phyloP scores from a whole-genome alignment of 1,140 invertebrate genomes.

The Drosophila insularis region DNA sequence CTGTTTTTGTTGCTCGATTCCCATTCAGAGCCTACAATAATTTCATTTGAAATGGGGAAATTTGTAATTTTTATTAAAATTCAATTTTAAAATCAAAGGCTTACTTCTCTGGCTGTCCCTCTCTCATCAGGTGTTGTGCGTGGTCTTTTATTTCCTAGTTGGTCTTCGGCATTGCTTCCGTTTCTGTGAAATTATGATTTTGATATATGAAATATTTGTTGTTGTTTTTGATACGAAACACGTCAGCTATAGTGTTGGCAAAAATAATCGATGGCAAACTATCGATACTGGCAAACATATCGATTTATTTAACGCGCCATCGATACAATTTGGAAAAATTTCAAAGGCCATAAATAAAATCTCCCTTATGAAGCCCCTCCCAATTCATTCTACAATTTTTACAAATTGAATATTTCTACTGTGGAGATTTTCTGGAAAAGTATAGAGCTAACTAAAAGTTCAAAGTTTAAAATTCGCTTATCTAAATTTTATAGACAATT shows the following conservation, averaged over 20 bases:
- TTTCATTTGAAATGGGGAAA: not conserved
- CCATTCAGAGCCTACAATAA: constrained; percentile 28
- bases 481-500: no score
- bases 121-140: not conserved
- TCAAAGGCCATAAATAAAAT: no score
- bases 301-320: not conserved
- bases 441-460: no score
- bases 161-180: not conserved
- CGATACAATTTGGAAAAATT: not conserved
- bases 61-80: not conserved
- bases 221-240: constrained; percentile 5
- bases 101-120: not conserved
- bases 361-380: no score
- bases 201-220: constrained; percentile 7
- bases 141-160: not conserved
- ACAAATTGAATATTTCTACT: no score
- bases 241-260: constrained; percentile 10
- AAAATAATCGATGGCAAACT: not conserved
- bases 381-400: no score
- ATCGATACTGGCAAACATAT: not conserved
- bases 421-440: no score
- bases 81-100: not conserved
- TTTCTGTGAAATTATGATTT: not conserved
- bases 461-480: no score
- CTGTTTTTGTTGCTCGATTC: constrained; percentile 21